Percentiles rank a stretch among this genome's conserved stretches.
Conservation (phyloP, 2,113 vertebrate species). For the Tachuris rubrigastra region DNA sequence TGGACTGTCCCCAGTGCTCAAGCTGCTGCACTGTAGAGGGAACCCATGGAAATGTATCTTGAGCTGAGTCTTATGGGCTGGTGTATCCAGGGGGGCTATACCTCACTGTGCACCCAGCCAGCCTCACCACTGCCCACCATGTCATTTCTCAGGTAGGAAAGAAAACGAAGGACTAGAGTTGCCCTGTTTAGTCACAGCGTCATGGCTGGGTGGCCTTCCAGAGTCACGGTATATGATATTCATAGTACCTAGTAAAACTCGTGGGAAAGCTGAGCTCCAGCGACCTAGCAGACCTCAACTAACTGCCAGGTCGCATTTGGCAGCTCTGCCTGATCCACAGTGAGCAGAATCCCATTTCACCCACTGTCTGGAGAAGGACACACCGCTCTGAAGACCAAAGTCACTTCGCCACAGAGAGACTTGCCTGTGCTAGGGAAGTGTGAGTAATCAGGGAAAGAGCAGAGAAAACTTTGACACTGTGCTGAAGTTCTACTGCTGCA, state of each 20-base stretch:
- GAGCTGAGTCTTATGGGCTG: neutral
- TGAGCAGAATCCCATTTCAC: neutral
- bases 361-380: neutral
- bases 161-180: neutral
- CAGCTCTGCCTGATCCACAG: neutral
- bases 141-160: neutral
- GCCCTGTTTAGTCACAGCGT: neutral
- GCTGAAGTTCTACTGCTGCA: neutral
- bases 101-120: neutral
- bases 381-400: neutral
- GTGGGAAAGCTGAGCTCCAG: conserved; percentile 15
- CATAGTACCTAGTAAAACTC: neutral
- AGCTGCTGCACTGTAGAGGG: rapidly evolving
- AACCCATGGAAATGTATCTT: neutral
- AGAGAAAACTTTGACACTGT: neutral
- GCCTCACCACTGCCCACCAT: neutral
- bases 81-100: neutral
- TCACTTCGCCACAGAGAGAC: neutral
- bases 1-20: neutral
- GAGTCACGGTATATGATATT: neutral
- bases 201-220: neutral
- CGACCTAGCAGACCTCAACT: neutral
- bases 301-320: neutral
- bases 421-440: neutral
- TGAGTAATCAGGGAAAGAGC: neutral